Conservation (phyloP, 2,113 vertebrate species). For the Vulpes ferrilata region DNA sequence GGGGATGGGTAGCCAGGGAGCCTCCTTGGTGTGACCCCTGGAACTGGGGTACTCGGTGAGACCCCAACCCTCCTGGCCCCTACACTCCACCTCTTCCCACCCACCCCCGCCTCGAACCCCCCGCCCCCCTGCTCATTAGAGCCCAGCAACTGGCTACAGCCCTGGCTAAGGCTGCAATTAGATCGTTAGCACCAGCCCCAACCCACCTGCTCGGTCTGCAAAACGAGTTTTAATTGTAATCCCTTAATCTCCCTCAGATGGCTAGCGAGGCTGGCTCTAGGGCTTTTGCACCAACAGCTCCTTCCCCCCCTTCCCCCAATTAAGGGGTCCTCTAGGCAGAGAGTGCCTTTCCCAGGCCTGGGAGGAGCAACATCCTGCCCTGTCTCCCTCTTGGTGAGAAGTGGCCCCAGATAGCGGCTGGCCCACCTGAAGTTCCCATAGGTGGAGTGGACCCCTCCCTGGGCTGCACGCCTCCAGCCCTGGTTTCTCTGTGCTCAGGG, state of each 20-base stretch:
- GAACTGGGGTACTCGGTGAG: constrained; percentile 72
- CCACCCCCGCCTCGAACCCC: constrained; percentile 50
- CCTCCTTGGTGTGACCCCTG: neutral
- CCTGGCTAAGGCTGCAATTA: constrained; percentile 71
- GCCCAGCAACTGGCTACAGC: neutral
- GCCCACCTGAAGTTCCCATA: neutral
- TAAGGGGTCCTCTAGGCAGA: constrained; percentile 65
- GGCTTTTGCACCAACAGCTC: constrained; percentile 54
- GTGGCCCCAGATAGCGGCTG: neutral
- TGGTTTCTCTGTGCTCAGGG: neutral
- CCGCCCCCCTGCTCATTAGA: constrained; percentile 82
- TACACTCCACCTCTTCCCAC: constrained; percentile 68
- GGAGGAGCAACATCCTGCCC: neutral
- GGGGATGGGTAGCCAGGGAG: neutral
- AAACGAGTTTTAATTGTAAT: constrained; percentile 41
- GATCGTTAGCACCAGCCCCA: constrained; percentile 67
- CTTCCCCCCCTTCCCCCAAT: constrained; percentile 64
- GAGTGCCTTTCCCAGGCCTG: neutral
- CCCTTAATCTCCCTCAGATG: constrained; percentile 56
- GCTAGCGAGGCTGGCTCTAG: constrained; percentile 49
- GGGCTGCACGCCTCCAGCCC: neutral
- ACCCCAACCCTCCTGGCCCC: constrained; percentile 21
- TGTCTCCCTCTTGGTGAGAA: neutral
- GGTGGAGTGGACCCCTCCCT: neutral
- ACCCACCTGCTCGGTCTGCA: constrained; percentile 50